These are phyloP conservation scores for Myotis pilosus DNA, from an alignment of 2,797 vertebrate genomes.

Conservation along the genomic window DNA sequence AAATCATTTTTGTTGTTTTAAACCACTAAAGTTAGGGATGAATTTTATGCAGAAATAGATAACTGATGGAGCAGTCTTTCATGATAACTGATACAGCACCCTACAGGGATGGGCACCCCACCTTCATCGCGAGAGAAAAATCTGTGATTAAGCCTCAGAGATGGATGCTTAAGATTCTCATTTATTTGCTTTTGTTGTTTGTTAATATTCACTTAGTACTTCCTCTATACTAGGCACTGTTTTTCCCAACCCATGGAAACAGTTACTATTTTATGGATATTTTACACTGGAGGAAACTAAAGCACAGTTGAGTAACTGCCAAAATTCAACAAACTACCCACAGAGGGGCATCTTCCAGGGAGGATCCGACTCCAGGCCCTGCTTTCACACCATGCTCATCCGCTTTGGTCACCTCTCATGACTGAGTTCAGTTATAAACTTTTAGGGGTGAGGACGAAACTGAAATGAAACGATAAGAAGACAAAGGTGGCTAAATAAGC, in stretches of 20 bases:
- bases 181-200: background rate
- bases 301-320: background rate
- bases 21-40: background rate
- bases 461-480: background rate
- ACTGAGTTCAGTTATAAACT: background rate
- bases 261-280: background rate
- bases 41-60: background rate
- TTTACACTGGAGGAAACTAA: background rate
- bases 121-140: background rate
- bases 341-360: background rate
- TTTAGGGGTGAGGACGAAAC: background rate
- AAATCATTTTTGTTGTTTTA: background rate
- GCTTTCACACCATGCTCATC: no score
- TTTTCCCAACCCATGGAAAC: background rate
- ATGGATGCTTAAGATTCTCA: background rate
- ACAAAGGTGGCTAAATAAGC: background rate
- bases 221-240: background rate
- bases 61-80: background rate
- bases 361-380: background rate
- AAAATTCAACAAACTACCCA: background rate
- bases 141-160: background rate
- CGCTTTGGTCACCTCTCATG: background rate
- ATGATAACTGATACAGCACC: background rate
- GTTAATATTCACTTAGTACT: background rate
- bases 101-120: background rate